Percentiles rank a stretch among this genome's conserved stretches.
Evolutionary conservation across 2,888 invertebrate species (phyloP).

Genomic region (Pecten maximus): DNA sequence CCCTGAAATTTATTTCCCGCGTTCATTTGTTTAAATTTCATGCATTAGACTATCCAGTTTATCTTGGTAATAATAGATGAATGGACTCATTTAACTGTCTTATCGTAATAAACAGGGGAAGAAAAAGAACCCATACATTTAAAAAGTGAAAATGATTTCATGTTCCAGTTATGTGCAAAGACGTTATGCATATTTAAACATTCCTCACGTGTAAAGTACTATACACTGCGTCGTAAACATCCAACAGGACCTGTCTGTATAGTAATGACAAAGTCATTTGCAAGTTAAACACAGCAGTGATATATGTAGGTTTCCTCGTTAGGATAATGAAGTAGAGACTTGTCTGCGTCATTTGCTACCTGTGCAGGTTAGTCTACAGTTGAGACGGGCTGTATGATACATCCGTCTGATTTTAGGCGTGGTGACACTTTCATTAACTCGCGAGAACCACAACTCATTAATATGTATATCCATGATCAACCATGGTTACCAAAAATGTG

Average conservation of each 20-base stretch:
- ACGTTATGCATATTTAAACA: background rate
- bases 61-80: too few species aligned
- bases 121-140: background rate
- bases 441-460: constrained; percentile 10
- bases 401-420: constrained; percentile 23
- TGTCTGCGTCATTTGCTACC: background rate
- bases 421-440: constrained; percentile 33
- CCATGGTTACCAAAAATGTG: background rate
- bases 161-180: background rate
- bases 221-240: background rate
- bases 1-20: too few species aligned
- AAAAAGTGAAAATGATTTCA: constrained; percentile 6
- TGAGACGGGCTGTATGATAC: background rate
- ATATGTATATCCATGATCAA: constrained; percentile 7
- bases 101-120: background rate
- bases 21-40: too few species aligned
- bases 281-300: background rate
- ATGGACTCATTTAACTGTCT: too few species aligned
- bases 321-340: background rate
- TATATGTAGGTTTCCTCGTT: background rate
- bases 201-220: background rate
- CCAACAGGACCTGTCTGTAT: background rate
- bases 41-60: too few species aligned
- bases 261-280: background rate
- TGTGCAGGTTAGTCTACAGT: background rate